Evolutionary conservation across 2,888 invertebrate species (phyloP), one percentile per base, ranked within the genome.

Genomic region (Ephialtes manifestator): DNA sequence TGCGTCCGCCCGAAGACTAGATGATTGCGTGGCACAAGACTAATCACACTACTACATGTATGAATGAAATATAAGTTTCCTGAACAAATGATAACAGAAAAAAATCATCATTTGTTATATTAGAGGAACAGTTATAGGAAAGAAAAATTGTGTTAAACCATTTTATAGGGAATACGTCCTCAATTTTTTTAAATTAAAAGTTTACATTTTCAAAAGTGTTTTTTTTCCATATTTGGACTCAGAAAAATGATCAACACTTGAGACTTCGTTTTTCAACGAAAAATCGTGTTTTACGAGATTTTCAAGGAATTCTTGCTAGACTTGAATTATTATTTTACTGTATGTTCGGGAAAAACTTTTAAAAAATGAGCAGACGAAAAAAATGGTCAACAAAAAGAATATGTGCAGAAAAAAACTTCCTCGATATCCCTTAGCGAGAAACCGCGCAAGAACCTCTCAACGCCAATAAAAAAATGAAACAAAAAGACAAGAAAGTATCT

Each of bases 1-100:
- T 71, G 8, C 39, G 55, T 55, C 15, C 28, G 24, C 7, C 39
- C 53, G 2, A 39, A 39, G 5, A 43, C 13, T 55, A 7, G n/a
- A 71, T 39, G 71, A 55, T 71, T 20, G 39, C n/a, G 35, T 35
- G 39, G 15, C 31, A 15, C 20, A 35, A 35, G 15, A 63, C 31
- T 35, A 35, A 63, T 63, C 1, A 63, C 15, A n/a, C n/a, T 31
- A n/a, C 31, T 35, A 35, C 18, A 7, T 4, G 2, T 13, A 31
- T 31, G 1, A 18, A 63, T 15, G n/a, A n/a, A 13, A 28, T 51
- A n/a, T n/a, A 18, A 51, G 18, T 51, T 18, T 0, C 7, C 0
- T 51, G 7, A n/a, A 18, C 51, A 10, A 39, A 39, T 39, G 4
- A 39, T 2, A 39, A 39, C 10, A 39, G 1, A 39, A 10, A 39